A percentile compares a stretch with the other conserved stretches of the same genome.
phyloP scores from a whole-genome alignment of 2,888 invertebrate species.

The Orthosia cruda region DNA sequence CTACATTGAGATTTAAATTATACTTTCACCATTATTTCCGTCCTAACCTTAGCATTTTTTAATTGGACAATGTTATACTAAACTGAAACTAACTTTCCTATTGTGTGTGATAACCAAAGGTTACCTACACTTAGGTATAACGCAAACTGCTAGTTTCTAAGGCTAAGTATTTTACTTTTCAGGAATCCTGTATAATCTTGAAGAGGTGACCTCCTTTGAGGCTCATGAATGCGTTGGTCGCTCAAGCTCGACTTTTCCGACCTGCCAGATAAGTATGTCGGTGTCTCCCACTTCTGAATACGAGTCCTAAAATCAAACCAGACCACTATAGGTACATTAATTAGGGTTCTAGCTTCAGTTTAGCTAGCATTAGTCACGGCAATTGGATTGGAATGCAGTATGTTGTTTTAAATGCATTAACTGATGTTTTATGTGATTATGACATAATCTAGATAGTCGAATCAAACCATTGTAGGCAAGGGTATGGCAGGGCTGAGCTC shows the following conservation, averaged over 20 bases:
- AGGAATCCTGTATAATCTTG: neutral
- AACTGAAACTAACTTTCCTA: neutral
- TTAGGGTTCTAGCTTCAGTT: no score
- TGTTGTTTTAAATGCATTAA: neutral
- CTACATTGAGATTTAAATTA: slow-evolving; percentile 16
- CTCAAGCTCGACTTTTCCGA: neutral
- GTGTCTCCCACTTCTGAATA: no score
- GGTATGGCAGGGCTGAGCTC: neutral
- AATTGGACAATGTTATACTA: neutral
- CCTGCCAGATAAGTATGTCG: no score
- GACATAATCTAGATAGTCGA: neutral
- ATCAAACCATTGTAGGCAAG: neutral
- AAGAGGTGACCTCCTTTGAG: neutral
- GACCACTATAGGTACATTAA: no score
- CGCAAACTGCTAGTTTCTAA: neutral
- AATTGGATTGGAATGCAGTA: neutral
- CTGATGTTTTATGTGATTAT: neutral
- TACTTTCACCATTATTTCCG: neutral
- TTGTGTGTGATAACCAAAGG: neutral
- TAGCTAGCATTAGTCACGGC: neutral
- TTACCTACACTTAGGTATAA: neutral
- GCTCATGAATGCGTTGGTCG: slow-evolving; percentile 1
- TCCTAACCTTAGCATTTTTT: no score
- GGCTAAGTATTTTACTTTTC: slow-evolving; percentile 12
- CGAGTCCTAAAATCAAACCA: neutral